phyloP scores from a whole-genome alignment of 2,113 vertebrate species.

The Haplotaxodon microlepis region DNA sequence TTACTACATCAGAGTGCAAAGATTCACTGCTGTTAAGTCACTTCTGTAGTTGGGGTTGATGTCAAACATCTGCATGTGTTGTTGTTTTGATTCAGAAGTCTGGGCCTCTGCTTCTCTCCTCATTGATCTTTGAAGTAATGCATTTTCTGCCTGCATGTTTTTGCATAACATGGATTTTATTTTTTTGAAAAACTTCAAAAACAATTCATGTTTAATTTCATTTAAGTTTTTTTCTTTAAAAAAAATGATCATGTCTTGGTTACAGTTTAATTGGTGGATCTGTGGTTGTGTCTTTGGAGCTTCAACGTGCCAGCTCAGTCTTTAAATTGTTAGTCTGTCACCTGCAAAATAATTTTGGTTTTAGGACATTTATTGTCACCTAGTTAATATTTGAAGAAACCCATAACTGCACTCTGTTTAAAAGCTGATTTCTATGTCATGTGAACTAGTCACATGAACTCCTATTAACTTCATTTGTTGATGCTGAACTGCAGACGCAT shows the following conservation, averaged over 20 bases:
- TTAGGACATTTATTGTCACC: neutral
- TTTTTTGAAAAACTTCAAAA: too few relatives aligned
- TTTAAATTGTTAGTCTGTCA: neutral
- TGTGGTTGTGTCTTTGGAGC: neutral
- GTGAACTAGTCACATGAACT: neutral
- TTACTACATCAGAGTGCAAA: too few relatives aligned
- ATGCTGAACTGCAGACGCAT: fast-evolving
- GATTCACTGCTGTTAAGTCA: too few relatives aligned
- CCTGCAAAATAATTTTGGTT: neutral
- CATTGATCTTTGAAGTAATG: neutral
- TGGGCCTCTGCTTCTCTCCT: fast-evolving
- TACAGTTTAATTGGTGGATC: neutral
- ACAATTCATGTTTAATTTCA: too few relatives aligned
- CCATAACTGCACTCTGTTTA: neutral
- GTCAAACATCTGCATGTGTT: neutral
- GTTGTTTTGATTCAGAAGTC: neutral
- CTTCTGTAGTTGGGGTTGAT: too few relatives aligned
- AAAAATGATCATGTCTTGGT: neutral
- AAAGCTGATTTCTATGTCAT: neutral
- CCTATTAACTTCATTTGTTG: neutral
- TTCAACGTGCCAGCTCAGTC: neutral
- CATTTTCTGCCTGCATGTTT: neutral
- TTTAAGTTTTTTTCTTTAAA: too few relatives aligned
- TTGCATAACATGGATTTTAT: too few relatives aligned
- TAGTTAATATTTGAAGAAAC: neutral